Evolutionary conservation across 2,797 vertebrate species (phyloP).

Genomic region (Podargus strigoides): DNA sequence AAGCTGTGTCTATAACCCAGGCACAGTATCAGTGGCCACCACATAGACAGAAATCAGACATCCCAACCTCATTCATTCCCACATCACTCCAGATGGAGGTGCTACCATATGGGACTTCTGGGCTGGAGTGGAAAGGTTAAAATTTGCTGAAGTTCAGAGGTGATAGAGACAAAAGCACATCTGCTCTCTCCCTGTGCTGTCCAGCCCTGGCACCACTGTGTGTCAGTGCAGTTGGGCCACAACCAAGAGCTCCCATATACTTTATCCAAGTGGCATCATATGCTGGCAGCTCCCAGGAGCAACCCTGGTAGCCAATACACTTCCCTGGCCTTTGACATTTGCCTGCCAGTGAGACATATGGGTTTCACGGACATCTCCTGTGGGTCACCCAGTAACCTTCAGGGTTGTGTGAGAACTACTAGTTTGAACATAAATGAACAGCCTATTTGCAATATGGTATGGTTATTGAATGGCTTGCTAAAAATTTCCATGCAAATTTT

Average conservation of each 20-base stretch:
- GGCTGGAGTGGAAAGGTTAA: neutral
- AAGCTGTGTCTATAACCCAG: neutral
- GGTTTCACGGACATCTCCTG: neutral
- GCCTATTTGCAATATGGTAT: neutral
- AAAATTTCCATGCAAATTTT: neutral
- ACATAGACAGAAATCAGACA: neutral
- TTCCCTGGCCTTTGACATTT: neutral
- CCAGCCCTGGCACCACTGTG: fast-evolving
- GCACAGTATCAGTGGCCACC: neutral
- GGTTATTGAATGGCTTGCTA: neutral
- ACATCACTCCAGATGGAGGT: neutral
- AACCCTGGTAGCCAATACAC: neutral
- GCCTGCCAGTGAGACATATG: fast-evolving
- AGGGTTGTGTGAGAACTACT: neutral
- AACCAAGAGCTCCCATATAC: neutral
- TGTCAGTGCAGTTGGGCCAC: neutral
- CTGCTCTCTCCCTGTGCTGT: neutral
- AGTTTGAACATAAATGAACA: neutral
- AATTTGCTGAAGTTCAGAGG: neutral
- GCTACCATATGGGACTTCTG: neutral
- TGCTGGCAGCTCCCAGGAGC: neutral
- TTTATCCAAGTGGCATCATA: neutral
- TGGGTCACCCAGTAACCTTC: neutral
- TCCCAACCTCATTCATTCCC: neutral
- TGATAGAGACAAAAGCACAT: neutral